phyloP scores from a whole-genome alignment of 2,888 invertebrate species.

The Perizoma affinitatum region DNA sequence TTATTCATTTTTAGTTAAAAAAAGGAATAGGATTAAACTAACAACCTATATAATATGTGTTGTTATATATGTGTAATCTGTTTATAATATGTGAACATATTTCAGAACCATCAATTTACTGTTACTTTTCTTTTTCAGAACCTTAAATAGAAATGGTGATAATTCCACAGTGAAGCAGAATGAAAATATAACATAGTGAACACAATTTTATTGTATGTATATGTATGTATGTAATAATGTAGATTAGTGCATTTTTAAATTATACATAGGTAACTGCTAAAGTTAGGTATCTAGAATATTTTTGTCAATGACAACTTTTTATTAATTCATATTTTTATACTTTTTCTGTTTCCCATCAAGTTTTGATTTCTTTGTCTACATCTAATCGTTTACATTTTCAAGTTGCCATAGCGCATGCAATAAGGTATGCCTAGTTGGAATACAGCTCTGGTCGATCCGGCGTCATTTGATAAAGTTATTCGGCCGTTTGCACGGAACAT shows the following conservation, averaged over 20 bases:
- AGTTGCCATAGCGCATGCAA: too few species aligned
- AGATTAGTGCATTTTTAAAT: slow-evolving; percentile 56
- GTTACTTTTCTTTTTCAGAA: slow-evolving; percentile 24
- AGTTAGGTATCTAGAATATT: slow-evolving; percentile 41
- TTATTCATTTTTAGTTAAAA: too few species aligned
- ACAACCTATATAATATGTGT: too few species aligned
- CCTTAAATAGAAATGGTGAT: slow-evolving; percentile 52
- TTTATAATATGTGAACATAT: too few species aligned
- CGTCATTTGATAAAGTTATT: too few species aligned
- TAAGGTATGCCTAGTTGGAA: too few species aligned
- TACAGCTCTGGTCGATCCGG: too few species aligned
- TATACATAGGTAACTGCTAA: slow-evolving; percentile 54
- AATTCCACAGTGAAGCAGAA: slow-evolving; percentile 54
- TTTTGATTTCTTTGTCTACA: too few species aligned
- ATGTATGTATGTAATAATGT: slow-evolving; percentile 61
- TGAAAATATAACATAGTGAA: slow-evolving; percentile 48
- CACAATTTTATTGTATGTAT: slow-evolving; percentile 69
- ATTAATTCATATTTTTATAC: slow-evolving; percentile 22
- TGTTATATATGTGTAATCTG: too few species aligned
- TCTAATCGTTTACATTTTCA: too few species aligned
- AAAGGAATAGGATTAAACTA: too few species aligned
- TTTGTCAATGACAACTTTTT: slow-evolving; percentile 15
- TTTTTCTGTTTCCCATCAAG: neutral
- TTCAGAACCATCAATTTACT: neutral
- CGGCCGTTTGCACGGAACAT: too few species aligned